Base-by-base conservation (phyloP, 2,888 invertebrate species). In the Schizaphis graminum region DNA sequence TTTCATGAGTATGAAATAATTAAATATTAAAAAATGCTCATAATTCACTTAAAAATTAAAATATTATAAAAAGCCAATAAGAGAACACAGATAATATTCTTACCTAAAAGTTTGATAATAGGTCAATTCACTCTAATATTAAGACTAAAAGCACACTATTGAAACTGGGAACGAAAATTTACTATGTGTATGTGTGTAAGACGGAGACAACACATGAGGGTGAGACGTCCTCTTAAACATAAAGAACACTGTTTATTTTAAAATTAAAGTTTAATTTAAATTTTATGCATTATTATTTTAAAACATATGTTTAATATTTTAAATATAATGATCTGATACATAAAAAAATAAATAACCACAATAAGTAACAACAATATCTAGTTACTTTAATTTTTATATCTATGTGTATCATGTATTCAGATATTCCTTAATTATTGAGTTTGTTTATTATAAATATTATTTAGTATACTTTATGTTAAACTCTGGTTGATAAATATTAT, bases 401-500 rank as follows among this genome's bases (percentile, higher is more conserved):
- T 1, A 57, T 28, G 11, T 41, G 7, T 11, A 44, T 89, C 28
- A 57, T 44, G 44, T 44, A 61, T 89, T 89, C 35, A 10, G 3
- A 16, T 86, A 87, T n/a, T 67, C 26, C 7, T 57, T 47, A 41
- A 53, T 26, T 53, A 84, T n/a, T n/a, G 2, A 87, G 26, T 28
- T 86, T 86, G n/a, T n/a, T 16, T 4, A 28, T 86, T 84, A 90
- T 7, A 35, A 77, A 24, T 77, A 44, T 61, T 67, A 44, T 91
- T 84, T 21, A 90, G 47, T 86, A 47, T 86, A 47, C 28, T 35
- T 94, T 41, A n/a, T 44, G 56, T 41, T 26, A 2, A 57, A 89
- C 13, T 89, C 56, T 28, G 21, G 41, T 26, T 89, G 21, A 91
- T 49, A 86, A 77, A 90, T 67, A 5, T 61, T 90, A 95, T 94